These are phyloP conservation scores for Oreochromis niloticus DNA, from an alignment of 2,113 vertebrate genomes.

Conservation along the genomic window DNA sequence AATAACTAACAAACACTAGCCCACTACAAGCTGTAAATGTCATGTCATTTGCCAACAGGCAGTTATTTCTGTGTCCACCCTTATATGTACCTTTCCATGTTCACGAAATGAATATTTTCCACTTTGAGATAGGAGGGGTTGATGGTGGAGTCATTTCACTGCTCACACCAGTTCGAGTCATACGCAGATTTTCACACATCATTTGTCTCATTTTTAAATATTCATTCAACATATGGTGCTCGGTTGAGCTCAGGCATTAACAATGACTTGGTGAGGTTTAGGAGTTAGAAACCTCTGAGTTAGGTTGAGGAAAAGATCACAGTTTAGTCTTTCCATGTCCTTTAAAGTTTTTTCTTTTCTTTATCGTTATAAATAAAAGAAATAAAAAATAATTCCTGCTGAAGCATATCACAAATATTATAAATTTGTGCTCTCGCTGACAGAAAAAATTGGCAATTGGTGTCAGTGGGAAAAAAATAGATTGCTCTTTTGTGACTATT, in stretches of 20 bases:
- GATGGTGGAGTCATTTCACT: neutral
- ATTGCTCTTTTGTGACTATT: neutral
- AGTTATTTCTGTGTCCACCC: neutral
- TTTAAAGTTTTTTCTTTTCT: neutral
- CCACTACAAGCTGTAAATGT: fast-evolving
- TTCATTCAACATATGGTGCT: neutral
- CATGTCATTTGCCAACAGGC: fast-evolving
- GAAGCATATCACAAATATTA: neutral
- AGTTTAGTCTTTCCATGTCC: neutral
- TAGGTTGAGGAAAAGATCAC: neutral
- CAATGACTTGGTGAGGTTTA: neutral
- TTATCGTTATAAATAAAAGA: neutral
- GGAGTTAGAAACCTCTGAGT: neutral
- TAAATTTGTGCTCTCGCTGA: too few relatives aligned
- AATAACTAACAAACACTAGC: neutral
- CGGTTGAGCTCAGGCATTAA: neutral
- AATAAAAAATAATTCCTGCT: neutral
- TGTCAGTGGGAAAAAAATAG: neutral
- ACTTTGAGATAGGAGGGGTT: neutral
- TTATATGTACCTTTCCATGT: too few relatives aligned
- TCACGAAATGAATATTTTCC: neutral
- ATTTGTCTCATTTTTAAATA: neutral
- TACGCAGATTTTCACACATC: neutral
- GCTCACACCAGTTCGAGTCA: neutral
- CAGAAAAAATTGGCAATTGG: neutral